Evolutionary conservation across 2,888 invertebrate species (phyloP).

Genomic region (Oscheius sp.): DNA sequence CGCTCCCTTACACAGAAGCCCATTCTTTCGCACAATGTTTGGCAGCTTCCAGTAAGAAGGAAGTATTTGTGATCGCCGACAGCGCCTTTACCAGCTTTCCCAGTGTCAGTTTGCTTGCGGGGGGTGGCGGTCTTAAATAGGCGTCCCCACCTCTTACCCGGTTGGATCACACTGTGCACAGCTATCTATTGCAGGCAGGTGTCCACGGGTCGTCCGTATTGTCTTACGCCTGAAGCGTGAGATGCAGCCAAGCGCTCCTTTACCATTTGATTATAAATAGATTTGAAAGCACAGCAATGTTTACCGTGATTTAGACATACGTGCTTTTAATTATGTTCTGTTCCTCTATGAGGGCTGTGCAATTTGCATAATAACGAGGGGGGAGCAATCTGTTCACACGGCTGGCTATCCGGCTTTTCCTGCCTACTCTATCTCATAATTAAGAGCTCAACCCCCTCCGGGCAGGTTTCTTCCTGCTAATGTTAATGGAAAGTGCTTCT

Average conservation of each 20-base stretch:
- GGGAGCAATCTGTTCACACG: conserved; percentile 29
- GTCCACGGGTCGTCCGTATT: conserved; percentile 32
- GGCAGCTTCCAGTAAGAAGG: conserved; percentile 2
- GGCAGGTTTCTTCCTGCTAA: conserved; percentile 18
- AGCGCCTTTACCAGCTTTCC: conserved; percentile 22
- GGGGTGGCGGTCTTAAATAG: too few relatives aligned
- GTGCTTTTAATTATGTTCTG: conserved; percentile 35
- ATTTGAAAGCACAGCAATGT: not conserved
- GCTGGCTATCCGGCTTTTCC: conserved; percentile 28
- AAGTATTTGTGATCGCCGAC: conserved; percentile 12
- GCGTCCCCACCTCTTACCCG: conserved; percentile 8
- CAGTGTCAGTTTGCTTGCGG: conserved; percentile 22
- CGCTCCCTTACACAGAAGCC: too few relatives aligned
- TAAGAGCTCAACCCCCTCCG: conserved; percentile 1
- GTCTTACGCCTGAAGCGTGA: conserved; percentile 9
- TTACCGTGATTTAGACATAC: conserved; percentile 11
- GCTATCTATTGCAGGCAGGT: conserved; percentile 35
- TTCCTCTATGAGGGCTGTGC: conserved; percentile 33
- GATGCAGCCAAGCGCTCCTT: not conserved
- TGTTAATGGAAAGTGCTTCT: conserved; percentile 21
- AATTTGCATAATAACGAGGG: conserved; percentile 36
- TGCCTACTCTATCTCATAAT: conserved; percentile 8
- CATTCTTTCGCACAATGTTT: conserved; percentile 1
- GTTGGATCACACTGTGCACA: conserved; percentile 6
- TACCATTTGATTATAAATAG: not conserved